Conservation (phyloP, 2,888 invertebrate species). For the Brenthis hecate region DNA sequence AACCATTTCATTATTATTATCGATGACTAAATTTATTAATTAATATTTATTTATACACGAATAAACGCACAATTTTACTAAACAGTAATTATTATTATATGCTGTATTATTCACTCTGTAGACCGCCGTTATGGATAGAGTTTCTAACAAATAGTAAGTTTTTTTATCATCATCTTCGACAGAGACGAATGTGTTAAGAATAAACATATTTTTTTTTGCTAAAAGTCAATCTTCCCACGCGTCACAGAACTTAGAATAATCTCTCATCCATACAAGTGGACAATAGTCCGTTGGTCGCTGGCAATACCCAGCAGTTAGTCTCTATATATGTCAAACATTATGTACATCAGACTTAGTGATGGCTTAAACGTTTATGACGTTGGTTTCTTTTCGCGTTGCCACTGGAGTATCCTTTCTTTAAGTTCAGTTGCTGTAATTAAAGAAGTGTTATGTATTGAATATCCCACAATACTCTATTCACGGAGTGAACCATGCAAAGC, state of each 20-base stretch:
- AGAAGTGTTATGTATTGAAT: conserved; percentile 6
- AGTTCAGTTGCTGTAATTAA: conserved; percentile 88
- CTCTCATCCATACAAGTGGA: conserved; percentile 72
- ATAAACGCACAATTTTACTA: conserved; percentile 9
- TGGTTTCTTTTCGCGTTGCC: conserved; percentile 91
- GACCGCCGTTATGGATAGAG: neutral
- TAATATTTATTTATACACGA: neutral
- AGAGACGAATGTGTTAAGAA: neutral
- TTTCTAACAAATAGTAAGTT: neutral
- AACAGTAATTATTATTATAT: neutral
- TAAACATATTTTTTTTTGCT: conserved; percentile 1
- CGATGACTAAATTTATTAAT: conserved; percentile 3
- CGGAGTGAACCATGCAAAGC: too few relatives aligned
- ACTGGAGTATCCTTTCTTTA: conserved; percentile 91
- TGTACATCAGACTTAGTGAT: conserved; percentile 77
- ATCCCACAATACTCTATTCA: too few relatives aligned
- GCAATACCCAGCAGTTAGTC: conserved; percentile 64
- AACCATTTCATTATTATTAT: neutral
- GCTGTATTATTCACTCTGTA: neutral
- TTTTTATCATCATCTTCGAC: neutral
- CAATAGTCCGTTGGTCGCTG: conserved; percentile 71
- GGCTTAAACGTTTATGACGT: conserved; percentile 66
- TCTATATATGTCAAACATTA: conserved; percentile 68
- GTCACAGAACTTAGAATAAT: conserved; percentile 42
- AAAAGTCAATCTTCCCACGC: neutral